These are phyloP conservation scores for Oryzias curvinotus DNA, from an alignment of 2,113 vertebrate genomes.

Conservation along the genomic window DNA sequence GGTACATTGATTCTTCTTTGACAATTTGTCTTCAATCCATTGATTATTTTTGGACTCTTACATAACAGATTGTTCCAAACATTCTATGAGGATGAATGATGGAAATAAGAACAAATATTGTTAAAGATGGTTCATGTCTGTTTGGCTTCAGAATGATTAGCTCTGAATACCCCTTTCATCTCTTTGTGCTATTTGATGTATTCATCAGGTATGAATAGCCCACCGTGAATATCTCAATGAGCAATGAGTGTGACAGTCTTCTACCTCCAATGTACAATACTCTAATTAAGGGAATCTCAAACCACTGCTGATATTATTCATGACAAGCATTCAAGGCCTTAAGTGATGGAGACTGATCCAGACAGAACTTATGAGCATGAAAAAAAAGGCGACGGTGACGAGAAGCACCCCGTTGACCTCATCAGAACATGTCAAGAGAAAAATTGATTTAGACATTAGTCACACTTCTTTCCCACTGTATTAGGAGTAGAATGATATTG, in stretches of 20 bases:
- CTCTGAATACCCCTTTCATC: conserved; percentile 32
- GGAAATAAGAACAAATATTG: conserved; percentile 2
- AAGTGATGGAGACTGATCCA: conserved; percentile 62
- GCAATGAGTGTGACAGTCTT: conserved; percentile 34
- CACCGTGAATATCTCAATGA: conserved; percentile 34
- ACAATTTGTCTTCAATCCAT: not conserved
- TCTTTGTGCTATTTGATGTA: conserved; percentile 38
- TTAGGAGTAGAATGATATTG: conserved; percentile 47
- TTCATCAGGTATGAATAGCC: conserved; percentile 43
- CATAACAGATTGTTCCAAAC: not conserved
- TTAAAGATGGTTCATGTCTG: conserved; percentile 3
- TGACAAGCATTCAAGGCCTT: conserved; percentile 56
- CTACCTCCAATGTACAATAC: conserved; percentile 32
- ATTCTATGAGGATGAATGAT: not conserved
- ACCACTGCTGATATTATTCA: conserved; percentile 59
- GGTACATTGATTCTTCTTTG: not conserved
- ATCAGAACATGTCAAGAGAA: conserved; percentile 60
- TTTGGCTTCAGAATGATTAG: conserved; percentile 32
- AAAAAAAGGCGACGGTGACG: conserved; percentile 54
- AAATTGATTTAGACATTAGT: conserved; percentile 57
- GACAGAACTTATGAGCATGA: conserved; percentile 62
- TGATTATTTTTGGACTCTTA: not conserved
- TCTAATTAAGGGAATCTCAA: conserved; percentile 52
- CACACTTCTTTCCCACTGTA: conserved; percentile 27
- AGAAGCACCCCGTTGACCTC: conserved; percentile 64